These are phyloP conservation scores for Panagrolaimus sp. DNA, from an alignment of 1,140 invertebrate species.

Conservation along the genomic window DNA sequence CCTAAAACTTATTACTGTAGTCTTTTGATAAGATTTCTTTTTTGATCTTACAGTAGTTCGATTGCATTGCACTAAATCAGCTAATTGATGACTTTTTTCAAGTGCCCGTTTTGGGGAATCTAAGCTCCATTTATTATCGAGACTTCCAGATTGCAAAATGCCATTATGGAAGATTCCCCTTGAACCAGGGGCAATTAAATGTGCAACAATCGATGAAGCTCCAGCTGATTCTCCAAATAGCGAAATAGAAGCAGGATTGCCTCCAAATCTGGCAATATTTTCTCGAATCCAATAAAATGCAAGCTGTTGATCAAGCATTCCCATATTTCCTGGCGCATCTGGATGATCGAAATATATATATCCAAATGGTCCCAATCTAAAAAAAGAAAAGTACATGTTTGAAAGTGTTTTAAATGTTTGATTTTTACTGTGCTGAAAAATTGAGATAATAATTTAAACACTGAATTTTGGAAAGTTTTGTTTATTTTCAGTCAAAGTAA, in stretches of 20 bases:
- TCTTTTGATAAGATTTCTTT: too few relatives aligned
- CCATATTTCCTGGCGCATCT: conserved; percentile 87
- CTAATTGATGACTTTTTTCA: conserved; percentile 47
- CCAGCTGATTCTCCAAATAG: conserved; percentile 95
- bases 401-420: too few relatives aligned
- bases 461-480: too few relatives aligned
- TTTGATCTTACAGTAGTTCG: conserved; percentile 35
- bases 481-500: too few relatives aligned
- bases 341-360: conserved; percentile 52
- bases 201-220: conserved; percentile 81
- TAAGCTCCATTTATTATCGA: conserved; percentile 55
- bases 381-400: too few relatives aligned
- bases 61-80: conserved; percentile 50
- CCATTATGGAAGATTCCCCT: conserved; percentile 75
- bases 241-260: conserved; percentile 79
- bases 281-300: conserved; percentile 85
- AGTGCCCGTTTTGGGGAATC: conserved; percentile 51
- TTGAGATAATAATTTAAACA: too few relatives aligned
- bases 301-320: conserved; percentile 75
- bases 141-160: conserved; percentile 65
- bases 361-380: conserved; percentile 55
- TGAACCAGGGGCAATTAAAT: conserved; percentile 78
- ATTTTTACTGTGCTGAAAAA: too few relatives aligned
- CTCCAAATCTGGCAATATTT: conserved; percentile 82
- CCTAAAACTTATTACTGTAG: conserved; percentile 30